These are phyloP conservation scores for Oreochromis tanganicae DNA, from an alignment of 2,113 vertebrate genomes.

Conservation along the genomic window DNA sequence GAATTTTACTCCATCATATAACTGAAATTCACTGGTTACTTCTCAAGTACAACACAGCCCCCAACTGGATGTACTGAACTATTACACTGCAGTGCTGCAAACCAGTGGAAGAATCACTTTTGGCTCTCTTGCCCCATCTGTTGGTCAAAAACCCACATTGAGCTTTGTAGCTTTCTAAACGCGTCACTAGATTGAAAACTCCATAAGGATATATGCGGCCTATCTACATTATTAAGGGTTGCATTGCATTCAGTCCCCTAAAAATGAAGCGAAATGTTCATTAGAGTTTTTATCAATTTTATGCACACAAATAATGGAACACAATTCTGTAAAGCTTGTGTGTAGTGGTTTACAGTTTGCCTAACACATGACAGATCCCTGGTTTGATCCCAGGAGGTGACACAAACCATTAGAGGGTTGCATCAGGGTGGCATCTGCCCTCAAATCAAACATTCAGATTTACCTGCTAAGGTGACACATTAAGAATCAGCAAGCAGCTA, in stretches of 20 bases:
- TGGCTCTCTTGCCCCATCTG: conserved; percentile 17
- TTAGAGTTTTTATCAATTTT: neutral
- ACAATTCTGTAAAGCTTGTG: neutral
- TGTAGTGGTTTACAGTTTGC: neutral
- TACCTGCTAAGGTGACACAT: neutral
- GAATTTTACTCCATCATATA: neutral
- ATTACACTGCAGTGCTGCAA: neutral
- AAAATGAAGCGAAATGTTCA: neutral
- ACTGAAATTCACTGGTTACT: neutral
- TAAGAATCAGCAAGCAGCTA: neutral
- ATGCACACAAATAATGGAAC: neutral
- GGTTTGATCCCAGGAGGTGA: neutral
- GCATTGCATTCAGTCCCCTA: neutral
- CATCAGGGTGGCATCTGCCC: neutral
- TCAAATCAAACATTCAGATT: neutral
- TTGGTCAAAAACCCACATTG: neutral
- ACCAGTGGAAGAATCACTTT: neutral
- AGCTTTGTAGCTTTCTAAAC: neutral
- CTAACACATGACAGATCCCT: neutral
- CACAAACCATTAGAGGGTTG: neutral
- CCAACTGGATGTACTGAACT: neutral
- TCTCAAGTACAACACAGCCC: conserved; percentile 34
- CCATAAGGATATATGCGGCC: neutral
- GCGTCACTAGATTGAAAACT: neutral
- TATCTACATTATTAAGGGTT: neutral